Evolutionary conservation across 2,888 invertebrate species (phyloP).

Genomic region (Hanleya hanleyi): DNA sequence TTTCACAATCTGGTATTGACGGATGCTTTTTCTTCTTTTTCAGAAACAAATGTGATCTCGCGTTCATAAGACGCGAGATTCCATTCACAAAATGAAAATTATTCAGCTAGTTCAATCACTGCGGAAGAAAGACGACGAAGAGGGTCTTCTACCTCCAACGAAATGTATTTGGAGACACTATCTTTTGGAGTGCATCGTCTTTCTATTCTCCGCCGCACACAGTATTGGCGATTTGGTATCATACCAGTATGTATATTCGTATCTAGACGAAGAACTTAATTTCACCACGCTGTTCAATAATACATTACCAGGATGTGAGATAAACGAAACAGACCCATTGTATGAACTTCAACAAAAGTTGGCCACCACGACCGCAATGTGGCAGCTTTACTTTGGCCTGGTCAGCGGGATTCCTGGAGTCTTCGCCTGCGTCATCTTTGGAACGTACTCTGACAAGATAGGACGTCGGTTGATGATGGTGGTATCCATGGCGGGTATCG

Average conservation of each 20-base stretch:
- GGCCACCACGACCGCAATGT: neutral
- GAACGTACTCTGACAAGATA: slow-evolving; percentile 3
- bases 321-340: neutral
- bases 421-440: neutral
- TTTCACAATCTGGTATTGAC: no score
- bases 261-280: neutral
- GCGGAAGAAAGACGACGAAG: no score
- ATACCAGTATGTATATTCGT: neutral
- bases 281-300: neutral
- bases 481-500: neutral
- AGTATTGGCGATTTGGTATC: neutral
- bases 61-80: no score
- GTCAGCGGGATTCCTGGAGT: neutral
- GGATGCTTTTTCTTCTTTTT: no score
- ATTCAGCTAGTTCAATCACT: no score
- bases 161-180: neutral
- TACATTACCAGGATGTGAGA: neutral
- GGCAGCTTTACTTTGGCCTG: neutral
- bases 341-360: neutral
- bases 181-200: neutral
- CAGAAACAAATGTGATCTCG: no score
- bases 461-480: slow-evolving; percentile 2
- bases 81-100: no score
- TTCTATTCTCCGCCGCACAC: neutral
- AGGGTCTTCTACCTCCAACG: no score